Evolutionary conservation across 2,888 invertebrate genomes (phyloP).

Genomic region (Pseudococcus viburni): DNA sequence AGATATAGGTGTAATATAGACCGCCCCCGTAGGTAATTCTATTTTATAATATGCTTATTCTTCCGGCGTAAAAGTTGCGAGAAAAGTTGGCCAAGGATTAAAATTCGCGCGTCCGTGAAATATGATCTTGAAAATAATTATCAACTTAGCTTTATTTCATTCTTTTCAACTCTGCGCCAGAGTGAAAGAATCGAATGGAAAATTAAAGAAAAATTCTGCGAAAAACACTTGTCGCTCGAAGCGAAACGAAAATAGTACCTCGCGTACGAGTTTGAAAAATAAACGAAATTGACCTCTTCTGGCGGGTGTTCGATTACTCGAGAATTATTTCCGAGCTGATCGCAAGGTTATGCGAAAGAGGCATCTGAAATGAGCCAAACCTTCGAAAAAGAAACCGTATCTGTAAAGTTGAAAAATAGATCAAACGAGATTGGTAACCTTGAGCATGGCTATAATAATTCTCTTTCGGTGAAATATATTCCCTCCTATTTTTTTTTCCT

Average conservation of each 20-base stretch:
- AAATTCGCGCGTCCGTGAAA: conserved; percentile 5
- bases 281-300: too few relatives aligned
- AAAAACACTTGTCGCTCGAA: too few relatives aligned
- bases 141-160: not conserved
- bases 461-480: not conserved
- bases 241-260: too few relatives aligned
- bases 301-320: not conserved
- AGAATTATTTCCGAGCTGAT: not conserved
- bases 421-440: not conserved
- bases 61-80: not conserved
- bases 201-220: not conserved
- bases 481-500: not conserved
- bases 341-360: not conserved
- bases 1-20: not conserved
- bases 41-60: not conserved
- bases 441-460: not conserved
- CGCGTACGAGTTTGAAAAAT: not conserved
- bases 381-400: not conserved
- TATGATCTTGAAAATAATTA: conserved; percentile 15
- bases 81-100: not conserved
- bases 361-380: not conserved
- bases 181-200: not conserved
- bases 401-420: not conserved
- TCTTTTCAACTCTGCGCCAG: not conserved
- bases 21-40: not conserved